A percentile compares a stretch with the other conserved stretches of the same genome.
These are phyloP conservation scores for Erebia ligea DNA, from an alignment of 2,888 invertebrate genomes.

Conservation along the genomic window DNA sequence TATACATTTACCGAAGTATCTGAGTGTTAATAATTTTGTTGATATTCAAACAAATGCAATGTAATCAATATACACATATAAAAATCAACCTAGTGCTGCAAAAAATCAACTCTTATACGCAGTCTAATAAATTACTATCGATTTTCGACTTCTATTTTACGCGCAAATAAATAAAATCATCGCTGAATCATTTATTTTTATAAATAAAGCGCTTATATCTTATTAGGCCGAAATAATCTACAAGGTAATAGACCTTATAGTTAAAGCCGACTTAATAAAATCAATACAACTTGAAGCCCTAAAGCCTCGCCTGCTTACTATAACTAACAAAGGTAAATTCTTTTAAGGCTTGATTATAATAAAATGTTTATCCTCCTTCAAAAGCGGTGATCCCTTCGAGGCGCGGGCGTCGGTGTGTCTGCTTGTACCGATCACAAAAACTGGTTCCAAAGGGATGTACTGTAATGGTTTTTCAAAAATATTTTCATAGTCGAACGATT, in stretches of 20 bases:
- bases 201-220: neutral
- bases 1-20: too few species aligned
- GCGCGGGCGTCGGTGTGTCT: slow-evolving; percentile 53
- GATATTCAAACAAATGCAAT: too few species aligned
- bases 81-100: too few species aligned
- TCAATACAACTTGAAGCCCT: slow-evolving; percentile 21
- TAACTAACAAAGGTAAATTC: slow-evolving; percentile 24
- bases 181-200: neutral
- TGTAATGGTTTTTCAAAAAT: neutral
- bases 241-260: slow-evolving; percentile 7
- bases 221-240: neutral
- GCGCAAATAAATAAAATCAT: neutral
- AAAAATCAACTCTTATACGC: too few species aligned
- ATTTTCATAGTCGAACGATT: neutral
- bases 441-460: slow-evolving; percentile 43
- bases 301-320: slow-evolving; percentile 19
- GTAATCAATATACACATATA: too few species aligned
- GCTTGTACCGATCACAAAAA: slow-evolving; percentile 46
- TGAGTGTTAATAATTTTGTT: too few species aligned
- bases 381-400: slow-evolving; percentile 28
- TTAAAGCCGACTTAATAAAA: slow-evolving; percentile 16
- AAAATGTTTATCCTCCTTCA: slow-evolving; percentile 31
- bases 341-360: slow-evolving; percentile 30
- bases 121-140: too few species aligned
- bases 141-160: too few species aligned